Evolutionary conservation across 2,113 vertebrate genomes (phyloP).

Genomic region (Telmatochromis bifrenatus): DNA sequence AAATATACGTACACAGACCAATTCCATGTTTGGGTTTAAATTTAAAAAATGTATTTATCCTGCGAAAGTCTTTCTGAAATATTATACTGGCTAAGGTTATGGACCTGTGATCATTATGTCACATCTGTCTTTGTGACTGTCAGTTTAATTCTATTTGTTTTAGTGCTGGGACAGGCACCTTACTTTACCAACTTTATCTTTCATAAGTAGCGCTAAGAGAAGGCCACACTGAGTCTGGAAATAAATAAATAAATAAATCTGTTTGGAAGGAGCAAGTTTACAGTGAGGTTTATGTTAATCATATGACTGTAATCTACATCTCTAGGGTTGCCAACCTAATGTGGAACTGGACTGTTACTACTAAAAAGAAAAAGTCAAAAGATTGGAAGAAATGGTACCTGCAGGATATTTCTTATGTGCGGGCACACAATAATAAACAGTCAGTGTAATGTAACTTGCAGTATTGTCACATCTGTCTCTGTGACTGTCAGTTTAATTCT

Average conservation of each 20-base stretch:
- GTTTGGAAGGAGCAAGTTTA: neutral
- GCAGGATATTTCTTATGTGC: neutral
- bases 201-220: neutral
- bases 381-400: neutral
- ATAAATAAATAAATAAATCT: neutral
- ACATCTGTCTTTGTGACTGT: too few species aligned
- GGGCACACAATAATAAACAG: neutral
- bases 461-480: neutral
- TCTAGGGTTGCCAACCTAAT: neutral
- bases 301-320: neutral
- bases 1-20: neutral
- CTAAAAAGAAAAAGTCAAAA: neutral
- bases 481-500: neutral
- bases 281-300: neutral
- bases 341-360: neutral
- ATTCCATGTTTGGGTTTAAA: neutral
- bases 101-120: too few species aligned
- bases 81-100: neutral
- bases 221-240: neutral
- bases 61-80: neutral
- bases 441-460: neutral
- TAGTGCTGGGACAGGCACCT: too few species aligned
- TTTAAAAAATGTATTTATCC: rapidly evolving
- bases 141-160: too few species aligned
- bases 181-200: rapidly evolving